Conservation (phyloP, 37 sponge, comb jelly and placozoan genomes). For the Ianthella basta region DNA sequence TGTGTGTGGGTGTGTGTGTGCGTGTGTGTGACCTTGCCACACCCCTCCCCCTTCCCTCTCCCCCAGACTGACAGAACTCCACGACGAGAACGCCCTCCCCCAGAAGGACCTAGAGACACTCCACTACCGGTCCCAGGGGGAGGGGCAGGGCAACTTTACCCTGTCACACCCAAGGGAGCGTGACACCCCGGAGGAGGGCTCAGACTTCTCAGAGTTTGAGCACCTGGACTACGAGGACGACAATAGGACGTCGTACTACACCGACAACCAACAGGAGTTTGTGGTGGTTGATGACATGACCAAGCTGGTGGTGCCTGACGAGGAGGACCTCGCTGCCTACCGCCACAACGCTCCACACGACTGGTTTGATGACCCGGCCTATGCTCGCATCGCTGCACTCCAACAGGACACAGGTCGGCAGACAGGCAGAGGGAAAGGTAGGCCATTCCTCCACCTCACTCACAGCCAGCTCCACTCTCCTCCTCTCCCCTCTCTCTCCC, state of each 20-base stretch:
- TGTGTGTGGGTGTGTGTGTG: conserved; percentile 7
- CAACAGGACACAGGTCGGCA: neutral
- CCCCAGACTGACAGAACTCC: too few species aligned
- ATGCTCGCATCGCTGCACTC: neutral
- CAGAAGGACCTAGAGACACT: too few species aligned
- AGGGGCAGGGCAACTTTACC: too few species aligned
- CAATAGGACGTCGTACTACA: neutral
- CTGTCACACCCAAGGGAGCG: neutral
- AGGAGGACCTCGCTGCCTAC: neutral
- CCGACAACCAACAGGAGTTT: neutral
- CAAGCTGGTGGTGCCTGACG: neutral
- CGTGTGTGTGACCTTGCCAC: neutral
- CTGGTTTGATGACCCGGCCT: conserved; percentile 14
- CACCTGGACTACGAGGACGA: neutral
- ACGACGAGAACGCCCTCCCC: too few species aligned
- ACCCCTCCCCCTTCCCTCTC: neutral
- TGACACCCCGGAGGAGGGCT: neutral
- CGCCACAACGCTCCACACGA: neutral
- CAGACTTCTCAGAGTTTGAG: conserved; percentile 6
- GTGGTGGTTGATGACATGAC: conserved; percentile 6
- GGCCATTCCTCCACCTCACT: neutral
- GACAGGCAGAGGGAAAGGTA: neutral
- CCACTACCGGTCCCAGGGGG: too few species aligned
- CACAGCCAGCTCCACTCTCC: neutral
- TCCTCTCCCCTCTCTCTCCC: neutral